Evolutionary conservation across 2,797 vertebrate species (phyloP), one percentile per base, ranked within the genome.

Genomic region (Otus scops): DNA sequence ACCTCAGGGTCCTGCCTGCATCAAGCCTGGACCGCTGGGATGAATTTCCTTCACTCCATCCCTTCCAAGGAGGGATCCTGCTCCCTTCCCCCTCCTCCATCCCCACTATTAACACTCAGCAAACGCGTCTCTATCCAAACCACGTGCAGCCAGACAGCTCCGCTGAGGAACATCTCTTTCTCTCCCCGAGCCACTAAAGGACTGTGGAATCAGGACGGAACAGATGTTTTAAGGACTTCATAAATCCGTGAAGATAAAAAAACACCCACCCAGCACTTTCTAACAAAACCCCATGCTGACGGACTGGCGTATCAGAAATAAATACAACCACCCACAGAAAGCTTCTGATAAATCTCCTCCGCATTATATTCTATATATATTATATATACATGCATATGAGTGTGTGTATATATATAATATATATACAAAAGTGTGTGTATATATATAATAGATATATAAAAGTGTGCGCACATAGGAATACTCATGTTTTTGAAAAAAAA

Each of bases 211-310:
- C 94, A 87, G 97, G 94, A 94, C 8, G 28, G 95, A 97, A 97
- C 91, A 97, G 96, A 97, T 97, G 97, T 97, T 98, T 97, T 96
- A 96, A 97, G 91, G 96, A 96, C 93, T 97, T 87, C 79, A 96
- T 96, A 97, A 97, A 97, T 91, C 95, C 36, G 0, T 61, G 92
- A 95, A 94, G 95, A 97, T 89, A 79, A 93, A 97, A 97, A 92
- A 79, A n/a, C 95, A 95, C 92, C 92, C 91, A 97, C 88, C 97
- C 94, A 97, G 97, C 94, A 95, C 76, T 97, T 97, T 95, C 88
- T 91, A 98, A 96, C 91, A 93, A 94, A 92, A 71, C 41, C 9
- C 91, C 32, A 4, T 70, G 93, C 96, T 96, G 97, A 97, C 9
- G 84, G 97, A 93, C 95, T 76, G 85, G 93, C 41, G 17, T 79